phyloP scores from a whole-genome alignment of 2,888 invertebrate species.

The Leptura quadrifasciata region DNA sequence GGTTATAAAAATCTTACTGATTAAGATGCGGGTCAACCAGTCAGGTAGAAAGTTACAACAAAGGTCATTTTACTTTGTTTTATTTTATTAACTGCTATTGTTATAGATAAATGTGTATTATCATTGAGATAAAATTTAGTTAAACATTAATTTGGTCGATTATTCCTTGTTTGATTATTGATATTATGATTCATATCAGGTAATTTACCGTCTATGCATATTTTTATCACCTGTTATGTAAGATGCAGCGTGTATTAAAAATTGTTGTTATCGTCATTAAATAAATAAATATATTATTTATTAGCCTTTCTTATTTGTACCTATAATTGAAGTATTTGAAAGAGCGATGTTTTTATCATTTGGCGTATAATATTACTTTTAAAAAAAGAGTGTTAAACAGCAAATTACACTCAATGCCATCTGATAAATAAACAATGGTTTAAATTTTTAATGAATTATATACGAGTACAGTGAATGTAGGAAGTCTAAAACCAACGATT shows the following conservation, averaged over 20 bases:
- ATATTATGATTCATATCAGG: constrained; percentile 12
- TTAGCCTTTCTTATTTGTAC: not conserved
- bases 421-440: not conserved
- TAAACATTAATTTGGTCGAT: not conserved
- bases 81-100: constrained; percentile 32
- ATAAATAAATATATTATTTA: constrained; percentile 5
- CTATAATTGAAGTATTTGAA: not conserved
- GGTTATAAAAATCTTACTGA: constrained; percentile 48
- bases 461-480: no score
- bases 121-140: constrained; percentile 5
- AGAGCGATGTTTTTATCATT: not conserved
- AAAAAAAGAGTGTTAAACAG: not conserved
- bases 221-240: constrained; percentile 2
- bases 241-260: not conserved
- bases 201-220: not conserved
- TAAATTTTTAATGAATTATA: not conserved
- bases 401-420: not conserved
- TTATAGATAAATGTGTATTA: constrained; percentile 26
- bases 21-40: constrained; percentile 55
- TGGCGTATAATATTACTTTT: not conserved
- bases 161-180: constrained; percentile 6
- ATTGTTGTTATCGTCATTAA: not conserved
- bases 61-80: constrained; percentile 44
- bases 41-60: constrained; percentile 55
- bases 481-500: no score